phyloP scores from a whole-genome alignment of 2,797 vertebrate species.

The Passerculus sandwichensis region DNA sequence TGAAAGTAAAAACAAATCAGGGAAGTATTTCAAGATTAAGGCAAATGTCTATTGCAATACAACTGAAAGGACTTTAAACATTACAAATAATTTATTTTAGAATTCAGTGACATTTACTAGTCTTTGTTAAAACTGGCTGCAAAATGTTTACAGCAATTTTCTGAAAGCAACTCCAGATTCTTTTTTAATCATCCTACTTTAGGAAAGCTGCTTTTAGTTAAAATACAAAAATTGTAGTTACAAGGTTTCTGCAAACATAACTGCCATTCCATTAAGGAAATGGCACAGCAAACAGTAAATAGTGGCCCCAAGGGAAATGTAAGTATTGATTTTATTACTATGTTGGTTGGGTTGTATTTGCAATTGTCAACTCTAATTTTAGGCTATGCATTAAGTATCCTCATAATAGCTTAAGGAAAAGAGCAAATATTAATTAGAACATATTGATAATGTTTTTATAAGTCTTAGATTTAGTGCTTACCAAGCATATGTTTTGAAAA shows the following conservation, averaged over 20 bases:
- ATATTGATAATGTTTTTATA: constrained; percentile 74
- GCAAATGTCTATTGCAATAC: constrained; percentile 3
- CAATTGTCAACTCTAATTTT: constrained; percentile 87
- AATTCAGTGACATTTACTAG: constrained; percentile 4
- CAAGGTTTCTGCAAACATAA: constrained; percentile 84
- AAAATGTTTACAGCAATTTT: constrained; percentile 64
- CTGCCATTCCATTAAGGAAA: constrained; percentile 87
- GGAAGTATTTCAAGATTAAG: constrained; percentile 53
- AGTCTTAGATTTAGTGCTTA: constrained; percentile 60
- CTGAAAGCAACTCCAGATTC: constrained; percentile 64
- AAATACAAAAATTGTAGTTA: constrained; percentile 83
- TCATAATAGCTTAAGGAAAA: constrained; percentile 78
- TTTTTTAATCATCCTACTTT: constrained; percentile 74
- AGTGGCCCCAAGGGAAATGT: constrained; percentile 84
- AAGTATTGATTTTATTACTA: constrained; percentile 87
- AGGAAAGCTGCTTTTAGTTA: constrained; percentile 85
- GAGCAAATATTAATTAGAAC: constrained; percentile 80
- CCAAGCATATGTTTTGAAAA: constrained; percentile 40
- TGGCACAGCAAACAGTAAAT: constrained; percentile 85
- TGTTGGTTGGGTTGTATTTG: constrained; percentile 84
- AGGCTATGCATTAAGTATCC: constrained; percentile 81
- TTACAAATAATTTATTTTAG: constrained; percentile 6
- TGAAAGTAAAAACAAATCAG: constrained; percentile 38
- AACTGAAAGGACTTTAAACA: constrained; percentile 14
- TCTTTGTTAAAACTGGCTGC: constrained; percentile 26